These are phyloP conservation scores for Drosophila fungiperda DNA, from an alignment of 2,888 invertebrate genomes.

Conservation along the genomic window DNA sequence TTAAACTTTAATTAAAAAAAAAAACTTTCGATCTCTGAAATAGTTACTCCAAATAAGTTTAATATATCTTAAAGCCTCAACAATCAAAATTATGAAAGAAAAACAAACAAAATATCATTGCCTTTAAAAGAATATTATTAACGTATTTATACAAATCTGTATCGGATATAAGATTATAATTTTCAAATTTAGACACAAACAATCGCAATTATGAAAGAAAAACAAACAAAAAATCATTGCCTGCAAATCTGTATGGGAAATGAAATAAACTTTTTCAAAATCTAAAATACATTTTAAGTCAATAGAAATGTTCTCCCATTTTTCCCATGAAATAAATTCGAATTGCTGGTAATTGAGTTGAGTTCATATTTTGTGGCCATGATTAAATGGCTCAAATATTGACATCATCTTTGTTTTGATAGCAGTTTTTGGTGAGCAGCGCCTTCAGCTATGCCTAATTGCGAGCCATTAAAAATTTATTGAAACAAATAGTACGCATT, in stretches of 20 bases:
- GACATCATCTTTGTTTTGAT: constrained; percentile 21
- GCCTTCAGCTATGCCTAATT: constrained; percentile 54
- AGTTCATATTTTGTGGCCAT: constrained; percentile 13
- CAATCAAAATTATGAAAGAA: background rate
- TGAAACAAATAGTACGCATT: constrained; percentile 63
- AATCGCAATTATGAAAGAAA: background rate
- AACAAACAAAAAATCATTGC: background rate
- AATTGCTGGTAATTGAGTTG: constrained; percentile 17
- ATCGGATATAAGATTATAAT: background rate
- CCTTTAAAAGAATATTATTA: background rate
- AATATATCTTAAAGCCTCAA: too few species aligned
- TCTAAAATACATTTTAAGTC: background rate
- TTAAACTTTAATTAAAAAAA: background rate
- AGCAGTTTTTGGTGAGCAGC: constrained; percentile 1
- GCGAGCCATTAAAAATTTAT: constrained; percentile 65
- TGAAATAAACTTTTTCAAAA: background rate
- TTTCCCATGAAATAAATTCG: background rate
- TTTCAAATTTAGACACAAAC: background rate
- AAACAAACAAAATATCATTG: background rate
- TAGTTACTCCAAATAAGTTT: background rate
- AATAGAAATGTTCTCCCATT: background rate
- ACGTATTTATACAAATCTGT: background rate
- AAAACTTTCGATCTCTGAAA: background rate
- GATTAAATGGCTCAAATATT: constrained; percentile 28
- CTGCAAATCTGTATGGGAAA: background rate